phyloP scores from a whole-genome alignment of 2,113 vertebrate genomes.

The Tringa solitaria region DNA sequence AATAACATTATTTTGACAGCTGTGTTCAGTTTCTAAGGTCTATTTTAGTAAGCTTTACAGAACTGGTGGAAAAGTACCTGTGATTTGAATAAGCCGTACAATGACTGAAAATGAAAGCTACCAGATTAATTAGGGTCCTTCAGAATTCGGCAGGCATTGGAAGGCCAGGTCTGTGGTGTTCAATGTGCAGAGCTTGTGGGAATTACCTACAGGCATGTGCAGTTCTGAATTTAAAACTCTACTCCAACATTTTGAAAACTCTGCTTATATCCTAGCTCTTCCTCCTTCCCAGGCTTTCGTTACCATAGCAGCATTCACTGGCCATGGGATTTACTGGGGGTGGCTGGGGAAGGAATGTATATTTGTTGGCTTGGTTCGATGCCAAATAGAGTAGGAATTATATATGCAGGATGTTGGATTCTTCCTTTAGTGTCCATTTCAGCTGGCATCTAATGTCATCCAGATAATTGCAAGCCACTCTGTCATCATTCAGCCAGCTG shows the following conservation, averaged over 20 bases:
- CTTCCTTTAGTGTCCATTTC: constrained; percentile 81
- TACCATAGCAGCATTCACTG: constrained; percentile 70
- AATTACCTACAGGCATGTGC: background rate
- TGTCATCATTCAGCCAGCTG: constrained; percentile 76
- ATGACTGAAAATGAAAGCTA: constrained; percentile 65
- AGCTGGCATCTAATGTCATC: constrained; percentile 74
- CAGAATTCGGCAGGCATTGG: constrained; percentile 19
- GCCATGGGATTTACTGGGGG: constrained; percentile 52
- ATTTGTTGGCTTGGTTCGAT: constrained; percentile 67
- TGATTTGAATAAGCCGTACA: constrained; percentile 66
- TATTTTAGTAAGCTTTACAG: constrained; percentile 66
- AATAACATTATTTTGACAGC: constrained; percentile 73
- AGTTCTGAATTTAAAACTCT: constrained; percentile 40
- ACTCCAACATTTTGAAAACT: constrained; percentile 53
- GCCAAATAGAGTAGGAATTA: constrained; percentile 74
- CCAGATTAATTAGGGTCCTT: constrained; percentile 50
- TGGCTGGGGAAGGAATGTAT: constrained; percentile 12
- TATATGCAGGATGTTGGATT: constrained; percentile 66
- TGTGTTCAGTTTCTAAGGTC: constrained; percentile 66
- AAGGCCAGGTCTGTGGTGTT: background rate
- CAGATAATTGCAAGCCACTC: constrained; percentile 75
- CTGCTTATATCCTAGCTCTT: constrained; percentile 41
- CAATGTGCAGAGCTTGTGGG: background rate
- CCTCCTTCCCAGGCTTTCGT: constrained; percentile 18
- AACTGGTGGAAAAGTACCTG: constrained; percentile 70